These are phyloP conservation scores for Arctocebus calabarensis DNA, from an alignment of 2,797 vertebrate genomes.

Conservation along the genomic window DNA sequence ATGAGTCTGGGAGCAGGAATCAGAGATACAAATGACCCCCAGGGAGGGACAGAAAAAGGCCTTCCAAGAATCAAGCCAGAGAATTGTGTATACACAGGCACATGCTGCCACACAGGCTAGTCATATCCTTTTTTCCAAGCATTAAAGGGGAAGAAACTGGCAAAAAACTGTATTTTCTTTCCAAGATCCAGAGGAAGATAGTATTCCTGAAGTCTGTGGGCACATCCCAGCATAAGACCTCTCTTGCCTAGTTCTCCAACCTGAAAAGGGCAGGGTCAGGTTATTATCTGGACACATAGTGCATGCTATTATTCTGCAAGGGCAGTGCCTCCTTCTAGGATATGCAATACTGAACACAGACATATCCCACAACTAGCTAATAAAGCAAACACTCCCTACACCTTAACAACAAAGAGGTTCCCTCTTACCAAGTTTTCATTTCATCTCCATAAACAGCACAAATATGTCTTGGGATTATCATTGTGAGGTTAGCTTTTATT, in stretches of 20 bases:
- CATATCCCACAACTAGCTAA: conserved; percentile 11
- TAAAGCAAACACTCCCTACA: conserved; percentile 20
- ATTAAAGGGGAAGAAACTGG: conserved; percentile 72
- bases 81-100: conserved; percentile 75
- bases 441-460: neutral
- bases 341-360: neutral
- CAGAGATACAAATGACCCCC: conserved; percentile 83
- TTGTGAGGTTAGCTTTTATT: neutral
- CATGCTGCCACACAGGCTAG: conserved; percentile 78
- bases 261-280: conserved; percentile 22
- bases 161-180: conserved; percentile 62
- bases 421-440: conserved; percentile 30
- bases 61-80: conserved; percentile 82
- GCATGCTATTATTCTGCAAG: neutral
- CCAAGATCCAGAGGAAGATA: conserved; percentile 47
- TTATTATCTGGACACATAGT: neutral
- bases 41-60: conserved; percentile 82
- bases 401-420: conserved; percentile 55
- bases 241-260: conserved; percentile 26
- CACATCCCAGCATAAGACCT: conserved; percentile 8
- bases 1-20: conserved; percentile 81
- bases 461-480: neutral
- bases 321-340: neutral
- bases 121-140: conserved; percentile 71
- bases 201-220: conserved; percentile 53